Evolutionary conservation across 2,888 invertebrate genomes (phyloP).

Genomic region (Oxytorus armatus): DNA sequence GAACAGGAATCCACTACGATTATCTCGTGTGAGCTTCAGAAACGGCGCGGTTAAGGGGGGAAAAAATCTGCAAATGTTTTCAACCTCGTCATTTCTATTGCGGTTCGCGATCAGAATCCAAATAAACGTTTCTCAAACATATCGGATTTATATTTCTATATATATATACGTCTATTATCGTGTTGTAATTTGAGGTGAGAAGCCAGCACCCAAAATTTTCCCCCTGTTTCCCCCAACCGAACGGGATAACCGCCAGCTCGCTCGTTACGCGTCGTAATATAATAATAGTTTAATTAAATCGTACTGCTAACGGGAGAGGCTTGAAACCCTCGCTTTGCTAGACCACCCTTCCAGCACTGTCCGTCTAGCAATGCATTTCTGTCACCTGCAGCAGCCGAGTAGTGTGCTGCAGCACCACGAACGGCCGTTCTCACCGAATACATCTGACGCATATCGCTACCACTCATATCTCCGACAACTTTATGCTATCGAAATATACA

Average conservation of each 20-base stretch:
- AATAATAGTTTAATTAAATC: constrained; percentile 82
- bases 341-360: constrained; percentile 8
- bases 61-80: constrained; percentile 3
- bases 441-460: constrained; percentile 35
- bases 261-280: constrained; percentile 76
- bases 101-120: constrained; percentile 29
- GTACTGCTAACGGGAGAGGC: constrained; percentile 62
- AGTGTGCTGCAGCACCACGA: background rate
- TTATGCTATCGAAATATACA: constrained; percentile 77
- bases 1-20: constrained; percentile 6
- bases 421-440: background rate
- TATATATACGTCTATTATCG: constrained; percentile 1
- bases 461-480: constrained; percentile 78
- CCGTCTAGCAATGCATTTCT: constrained; percentile 76
- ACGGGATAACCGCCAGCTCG: constrained; percentile 10
- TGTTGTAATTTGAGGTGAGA: constrained; percentile 39
- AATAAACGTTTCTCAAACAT: constrained; percentile 34
- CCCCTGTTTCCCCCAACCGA: constrained; percentile 23
- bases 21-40: constrained; percentile 17
- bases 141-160: background rate
- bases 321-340: constrained; percentile 18
- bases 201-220: constrained; percentile 45
- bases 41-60: background rate
- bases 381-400: constrained; percentile 77
- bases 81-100: constrained; percentile 33